Percentiles rank a stretch among this genome's conserved stretches.
These are phyloP conservation scores for Agelastica alni DNA, from an alignment of 2,888 invertebrate species.

Conservation along the genomic window DNA sequence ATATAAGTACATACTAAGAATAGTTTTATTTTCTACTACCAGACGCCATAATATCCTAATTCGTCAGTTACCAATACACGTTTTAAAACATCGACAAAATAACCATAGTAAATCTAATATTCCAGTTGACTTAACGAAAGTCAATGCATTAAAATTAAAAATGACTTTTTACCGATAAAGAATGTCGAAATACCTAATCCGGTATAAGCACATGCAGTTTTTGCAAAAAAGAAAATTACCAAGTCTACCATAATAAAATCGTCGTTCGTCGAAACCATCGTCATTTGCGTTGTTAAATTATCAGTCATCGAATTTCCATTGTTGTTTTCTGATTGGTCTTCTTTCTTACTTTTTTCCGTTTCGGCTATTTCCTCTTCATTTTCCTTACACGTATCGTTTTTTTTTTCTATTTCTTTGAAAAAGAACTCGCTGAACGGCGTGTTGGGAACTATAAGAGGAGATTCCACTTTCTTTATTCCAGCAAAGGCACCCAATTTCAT, in stretches of 20 bases:
- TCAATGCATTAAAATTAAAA: too few species aligned
- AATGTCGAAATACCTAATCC: too few species aligned
- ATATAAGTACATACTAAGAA: too few species aligned
- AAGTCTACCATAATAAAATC: slow-evolving; percentile 75
- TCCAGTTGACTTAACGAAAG: too few species aligned
- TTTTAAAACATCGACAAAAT: too few species aligned
- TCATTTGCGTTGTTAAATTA: slow-evolving; percentile 48
- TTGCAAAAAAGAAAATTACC: slow-evolving; percentile 59
- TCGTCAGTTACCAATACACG: too few species aligned
- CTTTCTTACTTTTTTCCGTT: too few species aligned
- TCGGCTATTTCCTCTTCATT: too few species aligned
- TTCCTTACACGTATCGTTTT: slow-evolving; percentile 2
- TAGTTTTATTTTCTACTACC: too few species aligned
- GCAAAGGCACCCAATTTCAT: slow-evolving; percentile 80
- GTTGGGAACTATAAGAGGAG: slow-evolving; percentile 63
- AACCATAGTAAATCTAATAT: too few species aligned
- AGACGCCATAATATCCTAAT: too few species aligned
- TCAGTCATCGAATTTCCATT: slow-evolving; percentile 51
- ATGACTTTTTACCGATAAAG: too few species aligned
- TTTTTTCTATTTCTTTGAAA: slow-evolving; percentile 47
- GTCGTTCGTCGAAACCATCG: slow-evolving; percentile 62
- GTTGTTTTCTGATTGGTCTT: slow-evolving; percentile 35
- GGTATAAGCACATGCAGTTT: not conserved
- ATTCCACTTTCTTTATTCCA: slow-evolving; percentile 61
- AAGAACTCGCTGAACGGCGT: slow-evolving; percentile 69